Evolutionary conservation across 2,888 invertebrate genomes (phyloP).

Genomic region (Lycaena phlaeas): DNA sequence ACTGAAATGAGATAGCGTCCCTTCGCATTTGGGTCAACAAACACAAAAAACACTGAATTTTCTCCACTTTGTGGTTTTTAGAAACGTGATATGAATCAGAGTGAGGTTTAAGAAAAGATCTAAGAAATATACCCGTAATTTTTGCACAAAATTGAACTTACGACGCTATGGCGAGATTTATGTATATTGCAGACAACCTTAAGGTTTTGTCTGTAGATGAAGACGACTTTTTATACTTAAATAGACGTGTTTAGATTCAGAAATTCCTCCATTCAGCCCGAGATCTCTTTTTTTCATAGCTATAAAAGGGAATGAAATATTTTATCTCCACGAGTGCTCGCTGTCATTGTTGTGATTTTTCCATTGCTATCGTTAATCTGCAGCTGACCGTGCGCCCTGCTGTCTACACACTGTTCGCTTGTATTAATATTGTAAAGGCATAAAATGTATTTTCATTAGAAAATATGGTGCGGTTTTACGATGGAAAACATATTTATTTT

Average conservation of each 20-base stretch:
- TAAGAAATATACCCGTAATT: slow-evolving; percentile 42
- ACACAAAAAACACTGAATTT: slow-evolving; percentile 29
- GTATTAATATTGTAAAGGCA: neutral
- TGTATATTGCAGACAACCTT: slow-evolving; percentile 51
- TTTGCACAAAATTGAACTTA: slow-evolving; percentile 55
- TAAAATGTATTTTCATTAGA: too few species aligned
- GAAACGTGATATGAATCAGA: slow-evolving; percentile 48
- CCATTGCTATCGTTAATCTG: slow-evolving; percentile 15
- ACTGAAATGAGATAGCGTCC: slow-evolving; percentile 19
- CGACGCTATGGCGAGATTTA: slow-evolving; percentile 43
- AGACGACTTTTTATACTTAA: slow-evolving; percentile 35
- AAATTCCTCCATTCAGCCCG: slow-evolving; percentile 36
- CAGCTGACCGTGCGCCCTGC: slow-evolving; percentile 11
- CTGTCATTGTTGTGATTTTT: slow-evolving; percentile 19
- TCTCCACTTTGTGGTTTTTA: slow-evolving; percentile 37
- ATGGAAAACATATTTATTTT: too few species aligned
- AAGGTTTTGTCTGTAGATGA: slow-evolving; percentile 39
- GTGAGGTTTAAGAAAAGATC: slow-evolving; percentile 28
- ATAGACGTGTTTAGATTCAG: slow-evolving; percentile 17
- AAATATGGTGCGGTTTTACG: too few species aligned
- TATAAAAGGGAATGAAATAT: slow-evolving; percentile 59
- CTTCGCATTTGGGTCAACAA: slow-evolving; percentile 19
- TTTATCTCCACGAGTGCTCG: slow-evolving; percentile 41
- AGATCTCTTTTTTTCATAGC: slow-evolving; percentile 45
- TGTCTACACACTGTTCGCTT: neutral